Conservation (phyloP, 2,888 invertebrate genomes). For the Carabus problematicus region DNA sequence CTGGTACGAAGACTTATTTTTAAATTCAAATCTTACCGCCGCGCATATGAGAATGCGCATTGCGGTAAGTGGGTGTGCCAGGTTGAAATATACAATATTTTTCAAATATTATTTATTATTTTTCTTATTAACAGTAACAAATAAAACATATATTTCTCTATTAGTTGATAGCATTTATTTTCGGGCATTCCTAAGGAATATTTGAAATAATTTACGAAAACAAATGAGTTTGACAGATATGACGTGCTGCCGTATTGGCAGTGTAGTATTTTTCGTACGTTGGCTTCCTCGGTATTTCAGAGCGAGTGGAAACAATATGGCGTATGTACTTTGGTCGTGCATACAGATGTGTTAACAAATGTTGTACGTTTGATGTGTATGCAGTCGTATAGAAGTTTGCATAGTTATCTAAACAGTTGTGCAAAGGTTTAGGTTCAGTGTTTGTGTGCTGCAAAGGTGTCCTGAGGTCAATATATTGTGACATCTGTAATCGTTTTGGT, state of each 20-base stretch:
- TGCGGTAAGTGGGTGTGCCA: conserved; percentile 40
- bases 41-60: conserved; percentile 25
- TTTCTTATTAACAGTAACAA: not conserved
- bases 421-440: conserved; percentile 26
- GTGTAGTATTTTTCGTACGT: conserved; percentile 32
- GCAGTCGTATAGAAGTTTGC: conserved; percentile 15
- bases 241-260: conserved; percentile 20
- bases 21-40: conserved; percentile 23
- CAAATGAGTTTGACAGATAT: conserved; percentile 36
- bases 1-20: not conserved
- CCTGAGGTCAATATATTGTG: conserved; percentile 24
- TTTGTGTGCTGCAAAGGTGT: conserved; percentile 4
- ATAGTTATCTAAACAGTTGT: conserved; percentile 25
- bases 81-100: conserved; percentile 2
- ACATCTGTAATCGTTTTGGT: conserved; percentile 37
- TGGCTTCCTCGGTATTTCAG: conserved; percentile 37
- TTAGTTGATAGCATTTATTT: not conserved
- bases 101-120: not conserved
- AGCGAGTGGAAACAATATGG: conserved; percentile 36
- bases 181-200: not conserved
- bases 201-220: conserved; percentile 24
- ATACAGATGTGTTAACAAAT: conserved; percentile 40
- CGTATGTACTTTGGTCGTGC: conserved; percentile 29
- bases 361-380: conserved; percentile 29
- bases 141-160: conserved; percentile 1